Evolutionary conservation across 2,113 vertebrate genomes (phyloP), one percentile per base, ranked within the genome.

Genomic region (Larimichthys crocea): DNA sequence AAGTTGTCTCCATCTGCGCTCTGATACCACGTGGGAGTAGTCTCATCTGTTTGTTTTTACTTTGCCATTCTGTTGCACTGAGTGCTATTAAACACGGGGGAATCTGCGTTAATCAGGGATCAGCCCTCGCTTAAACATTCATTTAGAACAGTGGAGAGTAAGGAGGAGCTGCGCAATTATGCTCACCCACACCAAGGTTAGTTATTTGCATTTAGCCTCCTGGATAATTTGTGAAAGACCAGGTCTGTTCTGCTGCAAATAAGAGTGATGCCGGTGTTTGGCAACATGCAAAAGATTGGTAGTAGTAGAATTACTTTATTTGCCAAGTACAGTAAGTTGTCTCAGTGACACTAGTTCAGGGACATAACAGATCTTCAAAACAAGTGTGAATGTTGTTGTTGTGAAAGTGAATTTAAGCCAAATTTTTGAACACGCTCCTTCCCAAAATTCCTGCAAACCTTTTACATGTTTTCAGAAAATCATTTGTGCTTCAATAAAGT

Each of bases 21-120:
- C 76, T 4, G 31, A 62, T 31, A 31, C 88, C 87, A 87, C 79
- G 82, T 90, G 92, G 92, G 91, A 91, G 85, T 79, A 73, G 87
- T 68, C 88, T 92, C 92, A 91, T 93, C 92, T 92, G 93, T 92
- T 92, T 91, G 89, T 91, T 92, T 91, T 91, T 67, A 84, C 88
- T 86, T 86, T 79, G 86, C 85, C 87, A 48, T 90, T 90, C 89
- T 89, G 88, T 66, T 89, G 78, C 85, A 29, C 86, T 4, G 80
- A 90, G 82, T 80, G 85, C 87, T 84, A 86, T 90, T 94, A 90
- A 90, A 88, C 89, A 91, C 91, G 40, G 59, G 82, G 86, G 88
- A 88, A 84, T 79, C 76, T 22, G 77, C 87, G 10, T 82, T 90
- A 92, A 93, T 92, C 91, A 88, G 75, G 74, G 89, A 87, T 87